phyloP scores from a whole-genome alignment of 1,140 invertebrate genomes.

The Heliothis virescens region DNA sequence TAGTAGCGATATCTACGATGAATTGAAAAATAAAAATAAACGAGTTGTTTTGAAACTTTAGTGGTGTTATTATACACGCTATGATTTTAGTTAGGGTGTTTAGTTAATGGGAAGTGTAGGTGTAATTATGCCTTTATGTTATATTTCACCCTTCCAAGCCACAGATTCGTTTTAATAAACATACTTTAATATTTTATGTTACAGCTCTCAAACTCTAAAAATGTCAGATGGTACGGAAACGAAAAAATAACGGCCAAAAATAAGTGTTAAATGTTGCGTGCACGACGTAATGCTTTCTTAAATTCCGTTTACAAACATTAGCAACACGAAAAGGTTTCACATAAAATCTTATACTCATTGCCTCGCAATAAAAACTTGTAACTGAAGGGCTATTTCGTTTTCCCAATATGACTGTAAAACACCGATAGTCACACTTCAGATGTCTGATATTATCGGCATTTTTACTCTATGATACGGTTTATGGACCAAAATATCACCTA shows the following conservation, averaged over 20 bases:
- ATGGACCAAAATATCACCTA: constrained; percentile 19
- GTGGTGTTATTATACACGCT: neutral
- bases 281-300: constrained; percentile 16
- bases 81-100: too few species aligned
- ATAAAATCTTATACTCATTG: constrained; percentile 25
- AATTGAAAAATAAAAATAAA: constrained; percentile 14
- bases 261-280: constrained; percentile 28
- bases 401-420: constrained; percentile 24
- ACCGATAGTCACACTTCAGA: neutral
- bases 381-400: neutral
- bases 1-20: neutral
- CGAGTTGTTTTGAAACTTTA: neutral
- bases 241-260: constrained; percentile 14
- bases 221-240: neutral
- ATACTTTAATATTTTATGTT: too few species aligned
- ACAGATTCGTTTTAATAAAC: neutral
- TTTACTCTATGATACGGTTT: constrained; percentile 21
- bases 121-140: too few species aligned
- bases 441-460: constrained; percentile 22
- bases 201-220: neutral
- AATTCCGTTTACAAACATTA: constrained; percentile 25
- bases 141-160: neutral
- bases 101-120: too few species aligned
- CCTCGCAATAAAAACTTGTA: constrained; percentile 13
- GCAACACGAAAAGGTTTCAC: constrained; percentile 20